Base-by-base conservation (phyloP, 2,113 vertebrate genomes). In the Bucco capensis region DNA sequence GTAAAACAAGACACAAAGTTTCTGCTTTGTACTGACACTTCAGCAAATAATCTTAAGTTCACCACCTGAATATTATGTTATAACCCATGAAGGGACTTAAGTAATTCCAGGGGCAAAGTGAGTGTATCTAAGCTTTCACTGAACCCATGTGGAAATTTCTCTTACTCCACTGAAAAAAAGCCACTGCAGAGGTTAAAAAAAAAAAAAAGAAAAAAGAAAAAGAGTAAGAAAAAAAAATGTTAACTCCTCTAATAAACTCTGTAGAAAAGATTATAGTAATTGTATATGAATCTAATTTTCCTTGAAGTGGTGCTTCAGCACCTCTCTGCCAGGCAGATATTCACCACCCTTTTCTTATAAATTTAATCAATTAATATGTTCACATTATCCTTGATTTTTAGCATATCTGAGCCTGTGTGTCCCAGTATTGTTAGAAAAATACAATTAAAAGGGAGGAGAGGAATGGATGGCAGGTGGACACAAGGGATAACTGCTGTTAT, bases 1-100 rank as follows among this genome's bases (percentile, higher is more conserved):
- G 14, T 49, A 44, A 80, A 83, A 37, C 30, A 65, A 37, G 19
- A 56, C 28, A 40, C 3, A 40, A 61, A 53, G 3, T 2, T 31
- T 78, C 22, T 65, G 17, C 9, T 72, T 69, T 78, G 2, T 60
- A 37, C 12, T 42, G 14, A 4, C 2, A 57, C 14, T 86, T 78
- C 14, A 58, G 4, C 1, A 8, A 66, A 71, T 15, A 42, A 12
- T 42, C 28, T 44, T 35, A 80, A 38, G 13, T 62, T 47, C 19
- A 54, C 16, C 5, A 50, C 17, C 4, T 64, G 28, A 49, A 19
- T 12, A 44, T 49, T 25, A 37, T 49, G 3, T 35, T 56, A 37
- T 13, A 44, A 31, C 17, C 18, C 1, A 0, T 19, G 6, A 18
- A 54, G 30, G 7, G 14, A 31, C 11, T 58, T 72, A 10, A 2